Evolutionary conservation across 2,113 vertebrate species (phyloP), one percentile per base, ranked within the genome.

Genomic region (Lepidothrix coronata): DNA sequence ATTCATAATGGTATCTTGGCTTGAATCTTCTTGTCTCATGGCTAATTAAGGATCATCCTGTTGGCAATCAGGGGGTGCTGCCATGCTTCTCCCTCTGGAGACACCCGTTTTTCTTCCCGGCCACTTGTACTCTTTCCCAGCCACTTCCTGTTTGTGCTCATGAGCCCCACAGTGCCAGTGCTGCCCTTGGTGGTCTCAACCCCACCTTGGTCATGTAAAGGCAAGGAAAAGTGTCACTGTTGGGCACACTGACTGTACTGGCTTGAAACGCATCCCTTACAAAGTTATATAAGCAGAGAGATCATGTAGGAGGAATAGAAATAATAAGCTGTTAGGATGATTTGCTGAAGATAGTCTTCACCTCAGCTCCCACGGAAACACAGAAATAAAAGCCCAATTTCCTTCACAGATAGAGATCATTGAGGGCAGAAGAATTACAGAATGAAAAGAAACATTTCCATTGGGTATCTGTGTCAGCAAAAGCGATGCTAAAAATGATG

Each of bases 301-400:
- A 91, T 73, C 54, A 46, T 59, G 92, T 91, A 85, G 95, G 92
- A 96, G 88, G 90, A 76, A 80, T 76, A 87, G 83, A 87, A 94
- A 93, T 94, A 97, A 93, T 95, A 62, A 90, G 35, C 37, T 93
- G 82, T 88, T 93, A 74, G 91, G 55, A 90, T 86, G 91, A 84
- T 92, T 96, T 96, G 72, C 88, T 92, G 92, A 65, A 91, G 94
- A 21, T 51, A 41, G 41, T 65, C 74, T 88, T 96, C 94, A 93
- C 92, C 90, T 94, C 81, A 35, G 86, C 85, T 96, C 88, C 88
- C 85, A 94, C 49, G 3, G 80, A 93, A 81, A 48, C 49, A 86
- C 78, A 67, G 86, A 93, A 95, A 93, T 93, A 93, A 93, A 94
- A 90, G 91, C 92, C 85, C 83, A 80, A 83, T 92, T 95, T 93